Evolutionary conservation across 2,797 vertebrate species (phyloP).

Genomic region (Rousettus madagascariensis): DNA sequence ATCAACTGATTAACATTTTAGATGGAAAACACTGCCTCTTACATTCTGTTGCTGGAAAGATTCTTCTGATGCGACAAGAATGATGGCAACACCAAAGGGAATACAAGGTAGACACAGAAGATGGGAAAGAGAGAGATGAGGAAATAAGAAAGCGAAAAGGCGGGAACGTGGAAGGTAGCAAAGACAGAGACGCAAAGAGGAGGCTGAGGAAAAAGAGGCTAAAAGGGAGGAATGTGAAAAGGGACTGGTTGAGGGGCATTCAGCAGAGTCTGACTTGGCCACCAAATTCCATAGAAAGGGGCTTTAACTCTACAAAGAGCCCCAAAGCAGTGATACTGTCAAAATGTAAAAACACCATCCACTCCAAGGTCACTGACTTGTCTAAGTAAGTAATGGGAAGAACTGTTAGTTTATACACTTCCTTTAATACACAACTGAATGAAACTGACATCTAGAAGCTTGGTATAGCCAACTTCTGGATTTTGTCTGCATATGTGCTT

Average conservation of each 20-base stretch:
- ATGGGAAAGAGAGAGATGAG: background rate
- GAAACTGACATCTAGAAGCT: background rate
- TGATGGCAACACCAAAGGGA: background rate
- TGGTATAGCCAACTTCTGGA: background rate
- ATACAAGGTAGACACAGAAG: background rate
- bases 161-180: background rate
- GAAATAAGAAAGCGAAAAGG: background rate
- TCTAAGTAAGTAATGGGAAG: background rate
- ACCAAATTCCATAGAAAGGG: background rate
- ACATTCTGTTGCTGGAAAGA: background rate
- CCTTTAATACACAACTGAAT: background rate
- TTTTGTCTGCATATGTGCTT: background rate
- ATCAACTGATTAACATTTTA: slow-evolving; percentile 7
- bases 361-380: background rate
- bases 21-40: background rate
- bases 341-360: background rate
- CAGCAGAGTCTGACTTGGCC: background rate
- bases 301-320: background rate
- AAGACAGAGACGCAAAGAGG: background rate
- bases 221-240: background rate
- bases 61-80: background rate
- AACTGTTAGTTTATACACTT: background rate
- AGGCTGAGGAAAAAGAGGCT: background rate
- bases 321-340: background rate
- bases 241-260: background rate